These are phyloP conservation scores for Cassiopea xamachana DNA, from an alignment of 30 jellyfish, hydroid and myxozoan species.

Conservation along the genomic window DNA sequence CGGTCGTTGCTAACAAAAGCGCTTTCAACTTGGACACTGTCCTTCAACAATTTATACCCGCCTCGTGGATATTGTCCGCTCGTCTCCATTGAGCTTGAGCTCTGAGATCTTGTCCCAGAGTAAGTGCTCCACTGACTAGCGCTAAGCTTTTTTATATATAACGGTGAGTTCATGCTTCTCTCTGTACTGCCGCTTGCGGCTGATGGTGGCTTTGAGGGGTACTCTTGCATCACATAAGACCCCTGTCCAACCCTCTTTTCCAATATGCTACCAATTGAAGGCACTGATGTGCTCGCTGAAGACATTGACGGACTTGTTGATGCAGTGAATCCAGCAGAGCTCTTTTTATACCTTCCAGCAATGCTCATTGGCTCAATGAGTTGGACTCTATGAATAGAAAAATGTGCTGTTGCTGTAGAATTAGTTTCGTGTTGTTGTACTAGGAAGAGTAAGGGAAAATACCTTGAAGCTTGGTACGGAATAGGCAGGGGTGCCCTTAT, in stretches of 20 bases:
- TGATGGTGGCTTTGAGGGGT: background rate
- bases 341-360: conserved; percentile 17
- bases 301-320: conserved; percentile 19
- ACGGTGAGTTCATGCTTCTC: conserved; percentile 2
- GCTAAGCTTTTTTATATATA: background rate
- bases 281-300: background rate
- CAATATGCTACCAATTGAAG: background rate
- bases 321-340: background rate
- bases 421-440: too few species aligned
- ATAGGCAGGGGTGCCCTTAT: too few species aligned
- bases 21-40: background rate
- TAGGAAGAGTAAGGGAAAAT: too few species aligned
- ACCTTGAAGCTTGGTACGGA: too few species aligned
- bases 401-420: too few species aligned
- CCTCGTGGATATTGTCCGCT: conserved; percentile 1
- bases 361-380: conserved; percentile 46
- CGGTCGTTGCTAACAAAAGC: background rate
- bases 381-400: conserved; percentile 5
- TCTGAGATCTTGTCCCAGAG: conserved; percentile 9
- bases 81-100: background rate
- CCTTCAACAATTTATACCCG: background rate
- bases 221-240: background rate
- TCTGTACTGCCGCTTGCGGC: conserved; percentile 27
- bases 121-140: background rate
- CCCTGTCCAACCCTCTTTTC: background rate